Evolutionary conservation across 2,797 vertebrate genomes (phyloP), one percentile per base, ranked within the genome.

Genomic region (Leptatherina wallacei): DNA sequence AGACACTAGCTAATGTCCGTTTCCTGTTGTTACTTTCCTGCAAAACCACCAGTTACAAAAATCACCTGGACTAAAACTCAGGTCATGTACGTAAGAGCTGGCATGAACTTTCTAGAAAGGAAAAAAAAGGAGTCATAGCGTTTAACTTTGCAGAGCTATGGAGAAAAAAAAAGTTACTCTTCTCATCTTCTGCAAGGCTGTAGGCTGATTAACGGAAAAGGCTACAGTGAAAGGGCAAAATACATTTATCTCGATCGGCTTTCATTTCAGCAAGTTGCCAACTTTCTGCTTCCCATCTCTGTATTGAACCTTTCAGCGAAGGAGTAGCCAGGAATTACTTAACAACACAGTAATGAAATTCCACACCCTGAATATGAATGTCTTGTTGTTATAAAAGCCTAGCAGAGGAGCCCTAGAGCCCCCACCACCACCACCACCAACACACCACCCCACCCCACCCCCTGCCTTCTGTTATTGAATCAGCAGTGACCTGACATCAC

Each of bases 261-360:
- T 86, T 76, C 71, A 73, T 87, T 80, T 73, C 65, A 57, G 55
- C 63, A 22, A 74, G 69, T 70, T 69, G 67, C 74, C 78, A 52
- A 68, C 65, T 61, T 18, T 10, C 74, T 63, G 6, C 70, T 80
- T 65, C 29, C 55, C 47, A 8, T 65, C 51, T 27, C 57, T 29
- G 32, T 10, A 16, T 55, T 62, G 49, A 77, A 36, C 62, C 73
- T 76, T 66, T 73, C 24, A 74, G 77, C 69, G 64, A 71, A 69
- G 67, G 56, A 78, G 75, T 55, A 44, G 22, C 55, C 75, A 61
- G 75, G 68, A 87, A 88, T 91, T 74, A 78, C 86, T 82, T 81
- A 85, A 89, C 84, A 83, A 57, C 73, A 63, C 59, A 10, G 73
- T 87, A 85, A 90, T 88, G 80, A 85, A 88, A 91, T 91, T 80